phyloP scores from a whole-genome alignment of 2,797 vertebrate species.

The Lophius americanus region DNA sequence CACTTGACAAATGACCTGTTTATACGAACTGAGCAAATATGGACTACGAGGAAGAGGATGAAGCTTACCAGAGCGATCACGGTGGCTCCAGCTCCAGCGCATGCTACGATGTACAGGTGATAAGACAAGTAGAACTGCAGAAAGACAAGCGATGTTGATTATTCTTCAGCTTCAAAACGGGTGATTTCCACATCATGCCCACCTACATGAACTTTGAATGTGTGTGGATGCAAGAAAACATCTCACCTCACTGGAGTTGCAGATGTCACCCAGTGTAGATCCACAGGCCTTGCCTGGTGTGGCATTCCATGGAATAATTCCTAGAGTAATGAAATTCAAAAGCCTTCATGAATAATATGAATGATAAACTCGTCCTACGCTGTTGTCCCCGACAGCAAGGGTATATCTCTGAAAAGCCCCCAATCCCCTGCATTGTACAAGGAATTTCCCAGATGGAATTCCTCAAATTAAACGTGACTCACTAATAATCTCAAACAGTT shows the following conservation, averaged over 20 bases:
- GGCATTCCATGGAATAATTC: constrained; percentile 96
- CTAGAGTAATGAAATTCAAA: constrained; percentile 71
- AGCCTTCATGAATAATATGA: constrained; percentile 7
- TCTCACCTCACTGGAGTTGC: constrained; percentile 91
- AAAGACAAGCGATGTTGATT: constrained; percentile 24
- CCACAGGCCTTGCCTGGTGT: constrained; percentile 94
- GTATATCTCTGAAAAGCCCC: too few relatives aligned
- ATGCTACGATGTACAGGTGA: constrained; percentile 98
- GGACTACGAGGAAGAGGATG: constrained; percentile 46
- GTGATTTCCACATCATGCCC: neutral
- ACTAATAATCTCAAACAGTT: too few relatives aligned
- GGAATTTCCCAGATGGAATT: too few relatives aligned
- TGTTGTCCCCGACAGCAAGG: too few relatives aligned
- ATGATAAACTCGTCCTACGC: too few relatives aligned
- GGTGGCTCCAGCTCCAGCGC: constrained; percentile 96
- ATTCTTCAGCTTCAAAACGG: neutral
- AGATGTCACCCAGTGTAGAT: constrained; percentile 88
- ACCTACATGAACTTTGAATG: neutral
- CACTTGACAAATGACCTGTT: constrained; percentile 56
- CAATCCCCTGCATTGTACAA: too few relatives aligned
- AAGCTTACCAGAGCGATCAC: constrained; percentile 97
- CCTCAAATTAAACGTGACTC: too few relatives aligned
- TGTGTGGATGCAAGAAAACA: neutral
- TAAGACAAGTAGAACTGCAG: constrained; percentile 98
- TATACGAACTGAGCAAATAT: constrained; percentile 65